A percentile compares a stretch with the other conserved stretches of the same genome.
Evolutionary conservation across 2,797 vertebrate genomes (phyloP).

Genomic region (Denticeps clupeoides): DNA sequence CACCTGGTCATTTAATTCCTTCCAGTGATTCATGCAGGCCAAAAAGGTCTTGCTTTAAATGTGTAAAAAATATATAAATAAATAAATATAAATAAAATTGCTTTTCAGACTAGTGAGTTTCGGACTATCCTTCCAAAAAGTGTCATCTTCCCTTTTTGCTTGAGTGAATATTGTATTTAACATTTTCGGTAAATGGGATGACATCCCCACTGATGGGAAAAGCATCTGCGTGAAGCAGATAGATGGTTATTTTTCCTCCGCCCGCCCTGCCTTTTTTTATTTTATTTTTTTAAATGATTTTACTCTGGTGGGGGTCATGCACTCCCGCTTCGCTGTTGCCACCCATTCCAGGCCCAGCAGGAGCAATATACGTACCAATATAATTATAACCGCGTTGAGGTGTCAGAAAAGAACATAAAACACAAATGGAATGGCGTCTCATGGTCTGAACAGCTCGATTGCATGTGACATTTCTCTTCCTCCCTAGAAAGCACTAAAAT

Average conservation of each 20-base stretch:
- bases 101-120: no score
- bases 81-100: no score
- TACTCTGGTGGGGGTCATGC: conserved; percentile 21
- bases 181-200: conserved; percentile 1
- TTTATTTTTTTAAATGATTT: conserved; percentile 28
- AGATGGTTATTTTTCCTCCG: conserved; percentile 22
- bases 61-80: no score
- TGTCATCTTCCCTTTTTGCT: background rate
- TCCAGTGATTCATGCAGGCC: no score
- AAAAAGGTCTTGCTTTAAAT: no score
- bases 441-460: conserved; percentile 12
- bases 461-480: conserved; percentile 8
- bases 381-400: conserved; percentile 15
- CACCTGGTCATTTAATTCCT: no score
- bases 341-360: conserved; percentile 13
- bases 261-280: no score
- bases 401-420: no score
- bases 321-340: conserved; percentile 17
- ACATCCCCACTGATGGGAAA: conserved; percentile 13
- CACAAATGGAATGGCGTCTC: conserved; percentile 23
- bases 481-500: conserved; percentile 1
- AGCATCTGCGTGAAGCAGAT: conserved; percentile 13
- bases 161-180: background rate
- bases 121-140: conserved; percentile 2
- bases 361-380: conserved; percentile 19